A percentile compares a stretch with the other conserved stretches of the same genome.
Evolutionary conservation across 2,888 invertebrate species (phyloP).

Genomic region (Ormyrus thymus): DNA sequence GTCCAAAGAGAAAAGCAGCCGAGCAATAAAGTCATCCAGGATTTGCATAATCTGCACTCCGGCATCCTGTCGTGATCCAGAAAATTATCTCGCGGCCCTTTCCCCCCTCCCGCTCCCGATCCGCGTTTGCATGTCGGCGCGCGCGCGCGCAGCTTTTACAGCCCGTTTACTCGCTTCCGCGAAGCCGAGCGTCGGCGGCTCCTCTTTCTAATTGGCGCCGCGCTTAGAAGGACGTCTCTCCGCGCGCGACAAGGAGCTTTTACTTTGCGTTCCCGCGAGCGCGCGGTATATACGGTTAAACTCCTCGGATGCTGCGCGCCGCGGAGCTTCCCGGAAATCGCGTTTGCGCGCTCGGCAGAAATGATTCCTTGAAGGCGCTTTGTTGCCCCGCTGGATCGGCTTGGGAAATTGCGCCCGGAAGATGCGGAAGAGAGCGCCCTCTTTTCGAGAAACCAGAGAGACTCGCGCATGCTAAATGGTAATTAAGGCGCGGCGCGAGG

Average conservation of each 20-base stretch:
- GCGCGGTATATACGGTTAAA: too few relatives aligned
- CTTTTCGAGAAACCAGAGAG: too few relatives aligned
- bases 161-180: slow-evolving; percentile 60
- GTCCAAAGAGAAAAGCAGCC: too few relatives aligned
- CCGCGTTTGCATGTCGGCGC: slow-evolving; percentile 20
- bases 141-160: slow-evolving; percentile 56
- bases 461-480: too few relatives aligned
- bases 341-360: background rate
- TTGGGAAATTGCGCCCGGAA: too few relatives aligned
- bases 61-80: slow-evolving; percentile 62
- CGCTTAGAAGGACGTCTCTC: too few relatives aligned
- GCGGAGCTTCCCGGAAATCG: background rate
- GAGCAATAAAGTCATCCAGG: slow-evolving; percentile 5
- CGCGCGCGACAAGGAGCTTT: too few relatives aligned
- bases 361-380: background rate
- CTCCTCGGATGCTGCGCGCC: too few relatives aligned
- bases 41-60: slow-evolving; percentile 48
- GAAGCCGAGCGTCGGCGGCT: slow-evolving; percentile 33
- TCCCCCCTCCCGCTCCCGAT: background rate
- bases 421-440: too few relatives aligned
- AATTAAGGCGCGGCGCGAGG: too few relatives aligned
- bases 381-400: too few relatives aligned
- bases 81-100: slow-evolving; percentile 61
- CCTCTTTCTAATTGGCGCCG: slow-evolving; percentile 56
- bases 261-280: too few relatives aligned